These are phyloP conservation scores for Hesperia comma DNA, from an alignment of 2,888 invertebrate species.

Conservation along the genomic window DNA sequence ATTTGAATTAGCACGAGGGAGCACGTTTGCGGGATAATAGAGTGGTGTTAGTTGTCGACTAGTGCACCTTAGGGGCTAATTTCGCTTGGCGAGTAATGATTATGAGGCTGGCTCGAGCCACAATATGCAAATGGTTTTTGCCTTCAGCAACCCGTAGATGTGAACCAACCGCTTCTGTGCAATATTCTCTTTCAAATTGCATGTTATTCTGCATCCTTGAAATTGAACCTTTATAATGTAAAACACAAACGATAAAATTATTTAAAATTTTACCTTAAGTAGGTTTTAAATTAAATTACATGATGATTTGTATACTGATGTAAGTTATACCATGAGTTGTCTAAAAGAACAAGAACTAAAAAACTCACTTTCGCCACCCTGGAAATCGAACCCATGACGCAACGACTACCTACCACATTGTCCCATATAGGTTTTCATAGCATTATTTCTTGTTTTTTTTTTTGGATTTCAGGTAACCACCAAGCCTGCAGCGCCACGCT, in stretches of 20 bases:
- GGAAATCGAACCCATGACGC: too few relatives aligned
- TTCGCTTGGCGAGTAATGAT: conserved; percentile 76
- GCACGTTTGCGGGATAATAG: conserved; percentile 78
- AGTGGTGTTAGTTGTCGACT: conserved; percentile 71
- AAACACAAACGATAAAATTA: conserved; percentile 11
- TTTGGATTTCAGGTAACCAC: too few relatives aligned
- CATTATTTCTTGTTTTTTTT: too few relatives aligned
- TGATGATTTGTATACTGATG: too few relatives aligned
- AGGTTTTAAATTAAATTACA: too few relatives aligned
- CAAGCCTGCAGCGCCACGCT: too few relatives aligned
- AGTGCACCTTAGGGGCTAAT: conserved; percentile 81
- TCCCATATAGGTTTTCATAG: too few relatives aligned
- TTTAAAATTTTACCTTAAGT: too few relatives aligned
- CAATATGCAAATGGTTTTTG: conserved; percentile 81
- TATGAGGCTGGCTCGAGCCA: conserved; percentile 70
- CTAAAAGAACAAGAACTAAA: too few relatives aligned
- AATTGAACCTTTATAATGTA: conserved; percentile 29
- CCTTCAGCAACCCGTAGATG: conserved; percentile 64
- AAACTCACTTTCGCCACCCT: too few relatives aligned
- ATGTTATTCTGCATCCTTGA: conserved; percentile 42
- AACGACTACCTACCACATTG: too few relatives aligned
- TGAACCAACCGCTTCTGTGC: conserved; percentile 53
- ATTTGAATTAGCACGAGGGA: conserved; percentile 76
- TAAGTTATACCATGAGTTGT: too few relatives aligned
- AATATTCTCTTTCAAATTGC: conserved; percentile 51